phyloP scores from a whole-genome alignment of 2,888 invertebrate genomes.

The Gymnoscelis rufifasciata region DNA sequence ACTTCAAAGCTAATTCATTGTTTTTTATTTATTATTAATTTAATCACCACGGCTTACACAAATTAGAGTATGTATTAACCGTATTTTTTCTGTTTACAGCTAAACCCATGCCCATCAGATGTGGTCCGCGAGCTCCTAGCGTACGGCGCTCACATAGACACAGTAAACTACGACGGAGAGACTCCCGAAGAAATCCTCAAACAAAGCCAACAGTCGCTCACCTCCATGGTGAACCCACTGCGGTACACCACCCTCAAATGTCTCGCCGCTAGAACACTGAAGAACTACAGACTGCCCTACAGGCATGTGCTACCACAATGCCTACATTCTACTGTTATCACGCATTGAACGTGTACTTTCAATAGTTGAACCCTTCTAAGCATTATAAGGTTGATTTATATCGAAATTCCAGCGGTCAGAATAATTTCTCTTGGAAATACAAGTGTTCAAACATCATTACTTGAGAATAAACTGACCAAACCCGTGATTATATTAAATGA shows the following conservation, averaged over 20 bases:
- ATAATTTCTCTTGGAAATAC: too few species aligned
- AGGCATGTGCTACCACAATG: slow-evolving; percentile 76
- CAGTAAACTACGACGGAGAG: slow-evolving; percentile 86
- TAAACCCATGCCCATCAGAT: slow-evolving; percentile 82
- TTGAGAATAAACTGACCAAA: too few species aligned
- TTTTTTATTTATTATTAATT: too few species aligned
- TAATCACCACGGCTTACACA: too few species aligned
- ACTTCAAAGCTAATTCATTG: too few species aligned
- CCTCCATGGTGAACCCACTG: slow-evolving; percentile 85
- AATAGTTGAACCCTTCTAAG: neutral
- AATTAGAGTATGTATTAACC: too few species aligned
- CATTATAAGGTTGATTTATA: neutral
- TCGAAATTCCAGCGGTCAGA: neutral
- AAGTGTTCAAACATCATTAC: too few species aligned
- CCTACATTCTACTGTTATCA: slow-evolving; percentile 69
- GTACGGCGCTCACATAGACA: slow-evolving; percentile 91
- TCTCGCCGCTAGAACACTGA: slow-evolving; percentile 89
- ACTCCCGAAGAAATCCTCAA: slow-evolving; percentile 85
- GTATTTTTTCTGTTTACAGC: slow-evolving; percentile 36
- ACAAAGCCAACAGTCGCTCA: slow-evolving; percentile 76
- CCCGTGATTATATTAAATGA: too few species aligned
- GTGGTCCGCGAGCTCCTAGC: slow-evolving; percentile 86
- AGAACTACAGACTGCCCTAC: slow-evolving; percentile 83
- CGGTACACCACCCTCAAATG: slow-evolving; percentile 90
- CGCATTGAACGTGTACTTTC: slow-evolving; percentile 49